phyloP scores from a whole-genome alignment of 2,113 vertebrate species.

The Miniopterus natalensis region DNA sequence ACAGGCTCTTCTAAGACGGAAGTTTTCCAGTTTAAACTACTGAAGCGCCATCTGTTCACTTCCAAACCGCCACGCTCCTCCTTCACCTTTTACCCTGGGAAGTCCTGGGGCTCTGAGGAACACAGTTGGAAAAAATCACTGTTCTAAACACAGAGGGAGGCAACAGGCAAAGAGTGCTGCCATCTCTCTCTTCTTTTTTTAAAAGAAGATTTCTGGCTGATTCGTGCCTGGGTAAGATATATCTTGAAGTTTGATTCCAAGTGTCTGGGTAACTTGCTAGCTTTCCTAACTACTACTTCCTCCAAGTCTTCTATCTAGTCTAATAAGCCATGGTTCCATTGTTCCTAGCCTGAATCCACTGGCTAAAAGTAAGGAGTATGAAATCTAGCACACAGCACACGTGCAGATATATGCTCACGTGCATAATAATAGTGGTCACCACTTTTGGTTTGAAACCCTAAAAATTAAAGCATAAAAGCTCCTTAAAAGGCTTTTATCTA shows the following conservation, averaged over 20 bases:
- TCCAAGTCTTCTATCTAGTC: background rate
- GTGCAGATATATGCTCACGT: background rate
- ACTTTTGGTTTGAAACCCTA: conserved; percentile 33
- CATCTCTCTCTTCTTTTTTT: background rate
- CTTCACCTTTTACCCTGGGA: background rate
- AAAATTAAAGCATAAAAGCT: conserved; percentile 41
- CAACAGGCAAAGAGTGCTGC: background rate
- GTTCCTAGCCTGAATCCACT: background rate
- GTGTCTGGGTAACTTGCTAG: background rate
- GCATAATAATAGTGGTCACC: background rate
- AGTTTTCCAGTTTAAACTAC: background rate
- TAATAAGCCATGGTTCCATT: background rate
- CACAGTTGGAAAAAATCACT: background rate
- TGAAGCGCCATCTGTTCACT: background rate
- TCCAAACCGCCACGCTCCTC: background rate
- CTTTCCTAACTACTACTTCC: background rate
- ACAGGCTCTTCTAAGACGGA: background rate
- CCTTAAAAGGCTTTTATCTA: conserved; percentile 50
- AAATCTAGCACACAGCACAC: background rate
- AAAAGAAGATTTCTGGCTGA: conserved; percentile 5
- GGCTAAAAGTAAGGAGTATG: background rate
- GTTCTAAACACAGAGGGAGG: background rate
- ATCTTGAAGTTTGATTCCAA: background rate
- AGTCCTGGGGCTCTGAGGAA: background rate
- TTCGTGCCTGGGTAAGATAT: background rate